Conservation (phyloP, 35 echinoderm and acorn worm genomes). For the Holothuria glaberrima region DNA sequence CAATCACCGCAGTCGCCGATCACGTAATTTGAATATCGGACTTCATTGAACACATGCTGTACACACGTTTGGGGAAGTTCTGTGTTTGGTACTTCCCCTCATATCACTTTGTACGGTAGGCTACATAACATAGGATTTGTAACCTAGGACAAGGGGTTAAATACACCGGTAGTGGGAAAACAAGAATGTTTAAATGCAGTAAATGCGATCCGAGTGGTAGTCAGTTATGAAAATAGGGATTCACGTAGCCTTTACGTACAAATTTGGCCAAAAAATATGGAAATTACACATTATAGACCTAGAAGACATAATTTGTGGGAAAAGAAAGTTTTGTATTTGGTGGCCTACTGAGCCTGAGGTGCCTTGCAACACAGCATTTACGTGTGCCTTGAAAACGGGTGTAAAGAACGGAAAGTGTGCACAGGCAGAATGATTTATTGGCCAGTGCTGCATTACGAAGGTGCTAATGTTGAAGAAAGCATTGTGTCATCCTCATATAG, state of each 20-base stretch:
- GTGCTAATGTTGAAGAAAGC: neutral
- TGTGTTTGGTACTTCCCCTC: conserved; percentile 39
- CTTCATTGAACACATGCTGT: conserved; percentile 58
- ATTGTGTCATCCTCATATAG: too few species aligned
- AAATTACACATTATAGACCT: too few species aligned
- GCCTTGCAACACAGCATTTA: too few species aligned
- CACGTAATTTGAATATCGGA: conserved; percentile 70
- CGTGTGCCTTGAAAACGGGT: too few species aligned
- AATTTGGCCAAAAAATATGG: too few species aligned
- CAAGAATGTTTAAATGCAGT: conserved; percentile 39
- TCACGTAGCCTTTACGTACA: too few species aligned
- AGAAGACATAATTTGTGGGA: too few species aligned
- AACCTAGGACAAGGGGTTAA: conserved; percentile 57
- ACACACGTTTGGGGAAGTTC: conserved; percentile 53
- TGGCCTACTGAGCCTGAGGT: too few species aligned
- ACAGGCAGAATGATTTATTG: neutral
- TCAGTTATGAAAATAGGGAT: too few species aligned
- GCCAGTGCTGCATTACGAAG: neutral
- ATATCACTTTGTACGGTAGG: conserved; percentile 52
- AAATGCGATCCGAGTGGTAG: neutral
- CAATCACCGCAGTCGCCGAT: conserved; percentile 68
- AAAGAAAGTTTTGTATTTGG: too few species aligned
- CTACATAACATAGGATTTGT: conserved; percentile 11
- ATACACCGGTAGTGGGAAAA: conserved; percentile 47
- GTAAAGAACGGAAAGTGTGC: neutral